These are phyloP conservation scores for Sphinx pinastri DNA, from an alignment of 2,888 invertebrate genomes.

Conservation along the genomic window DNA sequence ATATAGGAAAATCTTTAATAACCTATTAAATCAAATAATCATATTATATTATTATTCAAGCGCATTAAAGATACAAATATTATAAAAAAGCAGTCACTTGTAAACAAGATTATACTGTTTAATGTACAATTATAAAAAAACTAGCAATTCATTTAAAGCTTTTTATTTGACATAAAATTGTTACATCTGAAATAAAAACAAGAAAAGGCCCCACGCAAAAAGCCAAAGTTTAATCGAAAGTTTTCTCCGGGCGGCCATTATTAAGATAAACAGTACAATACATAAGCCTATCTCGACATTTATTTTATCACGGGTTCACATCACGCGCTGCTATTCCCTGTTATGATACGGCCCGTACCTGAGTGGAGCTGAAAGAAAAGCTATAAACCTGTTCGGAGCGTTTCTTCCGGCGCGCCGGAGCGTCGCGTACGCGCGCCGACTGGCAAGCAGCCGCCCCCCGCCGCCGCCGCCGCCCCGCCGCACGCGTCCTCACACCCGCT, in stretches of 20 bases:
- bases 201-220: constrained; percentile 48
- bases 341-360: constrained; percentile 84
- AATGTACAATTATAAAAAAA: not conserved
- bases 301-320: constrained; percentile 84
- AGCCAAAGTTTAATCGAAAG: constrained; percentile 78
- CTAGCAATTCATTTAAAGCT: constrained; percentile 7
- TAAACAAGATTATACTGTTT: not conserved
- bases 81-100: not conserved
- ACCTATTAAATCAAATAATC: no score
- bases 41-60: not conserved
- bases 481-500: constrained; percentile 41
- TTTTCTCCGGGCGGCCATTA: constrained; percentile 81
- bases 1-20: no score
- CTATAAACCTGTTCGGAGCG: constrained; percentile 83
- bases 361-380: constrained; percentile 84
- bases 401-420: constrained; percentile 81
- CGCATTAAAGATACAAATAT: not conserved
- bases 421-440: constrained; percentile 80
- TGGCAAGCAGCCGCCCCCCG: constrained; percentile 59
- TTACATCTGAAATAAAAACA: constrained; percentile 39
- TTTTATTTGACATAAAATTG: constrained; percentile 23
- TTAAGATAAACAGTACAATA: constrained; percentile 85
- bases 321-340: constrained; percentile 84
- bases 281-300: constrained; percentile 85
- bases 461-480: constrained; percentile 47